Conservation (phyloP, 2,113 vertebrate genomes). For the Mormyrus lacerda region DNA sequence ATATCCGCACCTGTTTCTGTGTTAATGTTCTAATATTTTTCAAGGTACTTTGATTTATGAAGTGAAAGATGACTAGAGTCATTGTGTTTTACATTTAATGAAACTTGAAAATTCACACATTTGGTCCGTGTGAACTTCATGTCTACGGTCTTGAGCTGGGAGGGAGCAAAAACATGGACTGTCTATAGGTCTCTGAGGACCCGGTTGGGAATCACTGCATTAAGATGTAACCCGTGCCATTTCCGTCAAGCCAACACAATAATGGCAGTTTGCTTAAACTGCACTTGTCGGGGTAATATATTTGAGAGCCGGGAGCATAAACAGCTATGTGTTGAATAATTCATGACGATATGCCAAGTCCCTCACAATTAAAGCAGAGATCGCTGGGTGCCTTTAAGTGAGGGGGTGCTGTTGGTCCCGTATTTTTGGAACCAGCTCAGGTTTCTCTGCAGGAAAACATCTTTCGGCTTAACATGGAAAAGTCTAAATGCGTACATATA, state of each 20-base stretch:
- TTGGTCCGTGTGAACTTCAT: not conserved
- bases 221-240: conserved; percentile 47
- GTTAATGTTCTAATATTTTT: not conserved
- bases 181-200: not conserved
- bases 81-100: conserved; percentile 3
- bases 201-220: not conserved
- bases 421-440: not conserved
- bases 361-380: conserved; percentile 29
- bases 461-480: not conserved
- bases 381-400: not conserved
- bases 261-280: conserved; percentile 50
- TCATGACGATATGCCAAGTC: conserved; percentile 45
- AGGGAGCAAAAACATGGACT: not conserved
- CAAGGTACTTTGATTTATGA: not conserved
- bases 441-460: not conserved
- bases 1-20: not conserved
- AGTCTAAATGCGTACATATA: not conserved
- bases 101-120: conserved; percentile 3
- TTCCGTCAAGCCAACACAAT: not conserved
- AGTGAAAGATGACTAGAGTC: not conserved
- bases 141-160: not conserved
- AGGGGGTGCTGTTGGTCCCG: not conserved
- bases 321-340: conserved; percentile 55
- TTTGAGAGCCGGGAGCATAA: conserved; percentile 56
- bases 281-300: conserved; percentile 35